These are phyloP conservation scores for Urosaurus nigricauda DNA, from an alignment of 2,797 vertebrate genomes.

Conservation along the genomic window DNA sequence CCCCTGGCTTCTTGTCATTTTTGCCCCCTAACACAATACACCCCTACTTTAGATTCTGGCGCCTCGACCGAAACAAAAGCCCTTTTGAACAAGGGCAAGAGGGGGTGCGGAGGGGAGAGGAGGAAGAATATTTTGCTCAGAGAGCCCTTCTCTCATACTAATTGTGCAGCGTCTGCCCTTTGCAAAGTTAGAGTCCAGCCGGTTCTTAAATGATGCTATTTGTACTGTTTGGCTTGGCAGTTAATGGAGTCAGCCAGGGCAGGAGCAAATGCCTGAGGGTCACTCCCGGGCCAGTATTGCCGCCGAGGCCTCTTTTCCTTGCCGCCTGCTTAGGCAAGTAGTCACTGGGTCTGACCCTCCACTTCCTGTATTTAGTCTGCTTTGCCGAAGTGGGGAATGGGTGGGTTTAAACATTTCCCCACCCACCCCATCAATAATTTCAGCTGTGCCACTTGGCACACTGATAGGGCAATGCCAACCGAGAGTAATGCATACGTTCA, in stretches of 20 bases:
- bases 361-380: constrained; percentile 52
- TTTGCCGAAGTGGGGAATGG: neutral
- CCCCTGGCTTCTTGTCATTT: too few relatives aligned
- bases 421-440: rapidly evolving
- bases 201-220: constrained; percentile 43
- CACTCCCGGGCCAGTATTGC: neutral
- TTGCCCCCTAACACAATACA: neutral
- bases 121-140: neutral
- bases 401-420: too few relatives aligned
- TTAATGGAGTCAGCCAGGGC: constrained; percentile 11
- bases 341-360: constrained; percentile 22
- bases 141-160: neutral
- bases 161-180: constrained; percentile 13
- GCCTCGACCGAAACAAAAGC: constrained; percentile 6
- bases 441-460: too few relatives aligned
- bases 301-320: neutral
- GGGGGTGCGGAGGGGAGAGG: neutral
- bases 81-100: constrained; percentile 22
- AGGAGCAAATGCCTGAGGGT: constrained; percentile 1
- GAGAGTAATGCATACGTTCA: too few relatives aligned
- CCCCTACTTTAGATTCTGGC: neutral
- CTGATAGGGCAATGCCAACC: too few relatives aligned
- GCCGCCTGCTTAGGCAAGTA: neutral
- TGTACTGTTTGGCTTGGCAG: constrained; percentile 38
- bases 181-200: constrained; percentile 35